These are phyloP conservation scores for Scarus forsteni DNA, from an alignment of 2,797 vertebrate genomes.

Conservation along the genomic window DNA sequence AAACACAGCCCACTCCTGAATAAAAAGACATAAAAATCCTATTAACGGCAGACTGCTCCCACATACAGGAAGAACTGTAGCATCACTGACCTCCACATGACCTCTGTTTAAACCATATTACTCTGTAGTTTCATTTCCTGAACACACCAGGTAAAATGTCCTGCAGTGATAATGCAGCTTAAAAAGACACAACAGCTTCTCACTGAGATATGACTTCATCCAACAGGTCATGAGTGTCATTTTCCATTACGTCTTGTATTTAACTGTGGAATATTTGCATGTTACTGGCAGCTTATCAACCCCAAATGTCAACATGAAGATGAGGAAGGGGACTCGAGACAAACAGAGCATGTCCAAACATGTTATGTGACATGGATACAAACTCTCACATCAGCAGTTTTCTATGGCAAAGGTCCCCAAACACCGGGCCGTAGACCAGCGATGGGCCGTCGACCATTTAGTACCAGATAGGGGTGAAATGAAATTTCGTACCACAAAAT, in stretches of 20 bases:
- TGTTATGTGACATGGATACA: background rate
- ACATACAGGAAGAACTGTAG: slow-evolving; percentile 18
- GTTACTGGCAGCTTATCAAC: background rate
- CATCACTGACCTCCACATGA: slow-evolving; percentile 41
- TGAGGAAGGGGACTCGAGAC: too few species aligned
- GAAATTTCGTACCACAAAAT: too few species aligned
- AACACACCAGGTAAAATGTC: slow-evolving; percentile 2
- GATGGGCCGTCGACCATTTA: too few species aligned
- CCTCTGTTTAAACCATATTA: background rate
- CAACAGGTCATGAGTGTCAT: background rate
- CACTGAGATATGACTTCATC: background rate
- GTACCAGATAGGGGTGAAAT: too few species aligned
- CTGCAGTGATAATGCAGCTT: slow-evolving; percentile 1
- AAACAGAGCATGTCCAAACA: background rate
- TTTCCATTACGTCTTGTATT: background rate
- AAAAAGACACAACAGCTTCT: background rate
- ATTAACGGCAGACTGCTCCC: slow-evolving; percentile 24
- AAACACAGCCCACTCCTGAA: slow-evolving; percentile 22
- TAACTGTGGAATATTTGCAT: background rate
- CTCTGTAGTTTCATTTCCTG: slow-evolving; percentile 11
- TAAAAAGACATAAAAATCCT: slow-evolving; percentile 40
- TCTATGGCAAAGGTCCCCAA: too few species aligned
- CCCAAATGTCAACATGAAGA: background rate
- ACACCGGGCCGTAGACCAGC: too few species aligned
- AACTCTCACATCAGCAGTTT: background rate